Evolutionary conservation across 2,797 vertebrate species (phyloP).

Genomic region (Tragopan temminckii): DNA sequence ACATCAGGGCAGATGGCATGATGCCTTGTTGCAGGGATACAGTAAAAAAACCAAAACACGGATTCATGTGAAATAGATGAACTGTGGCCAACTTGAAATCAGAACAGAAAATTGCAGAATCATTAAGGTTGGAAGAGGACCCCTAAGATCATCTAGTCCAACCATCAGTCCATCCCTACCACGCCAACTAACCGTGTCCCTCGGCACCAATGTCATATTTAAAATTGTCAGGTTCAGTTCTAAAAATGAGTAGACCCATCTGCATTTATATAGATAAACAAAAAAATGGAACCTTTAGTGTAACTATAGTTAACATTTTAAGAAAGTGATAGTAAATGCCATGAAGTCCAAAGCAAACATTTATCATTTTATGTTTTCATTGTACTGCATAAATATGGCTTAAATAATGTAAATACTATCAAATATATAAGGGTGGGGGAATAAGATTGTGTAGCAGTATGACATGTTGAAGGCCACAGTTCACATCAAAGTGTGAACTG

Average conservation of each 20-base stretch:
- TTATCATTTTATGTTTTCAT: background rate
- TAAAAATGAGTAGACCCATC: background rate
- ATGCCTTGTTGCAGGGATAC: background rate
- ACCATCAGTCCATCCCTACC: too few relatives aligned
- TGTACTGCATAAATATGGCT: background rate
- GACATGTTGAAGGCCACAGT: background rate
- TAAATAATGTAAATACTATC: background rate
- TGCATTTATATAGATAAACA: background rate
- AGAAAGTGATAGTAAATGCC: background rate
- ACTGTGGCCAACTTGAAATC: background rate
- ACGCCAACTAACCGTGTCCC: too few relatives aligned
- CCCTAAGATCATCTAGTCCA: too few relatives aligned
- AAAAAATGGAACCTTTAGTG: background rate
- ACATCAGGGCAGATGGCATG: background rate
- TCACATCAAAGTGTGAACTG: background rate
- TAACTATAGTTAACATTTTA: background rate
- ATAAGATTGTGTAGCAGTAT: background rate
- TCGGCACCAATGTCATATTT: background rate
- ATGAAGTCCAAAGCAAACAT: background rate
- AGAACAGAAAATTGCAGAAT: background rate
- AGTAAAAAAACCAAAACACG: rapidly evolving
- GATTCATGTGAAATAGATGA: background rate
- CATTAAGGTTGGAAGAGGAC: too few relatives aligned
- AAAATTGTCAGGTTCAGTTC: background rate
- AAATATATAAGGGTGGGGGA: background rate